These are phyloP conservation scores for Tiaroga cobitis DNA, from an alignment of 2,797 vertebrate genomes.

Conservation along the genomic window DNA sequence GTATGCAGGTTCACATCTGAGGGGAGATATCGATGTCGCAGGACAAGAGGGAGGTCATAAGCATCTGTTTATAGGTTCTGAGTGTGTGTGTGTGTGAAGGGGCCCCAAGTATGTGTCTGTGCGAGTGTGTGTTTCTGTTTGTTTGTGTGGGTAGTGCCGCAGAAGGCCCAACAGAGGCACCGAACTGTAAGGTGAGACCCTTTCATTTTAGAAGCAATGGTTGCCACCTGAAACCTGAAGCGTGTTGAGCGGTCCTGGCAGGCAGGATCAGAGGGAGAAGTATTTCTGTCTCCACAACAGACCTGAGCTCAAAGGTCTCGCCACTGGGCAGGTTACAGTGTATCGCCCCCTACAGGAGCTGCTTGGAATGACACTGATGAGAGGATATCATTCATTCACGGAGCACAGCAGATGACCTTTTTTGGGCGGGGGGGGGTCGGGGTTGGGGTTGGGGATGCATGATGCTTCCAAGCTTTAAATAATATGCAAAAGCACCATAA, in stretches of 20 bases:
- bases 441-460: no score
- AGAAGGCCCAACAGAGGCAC: slow-evolving; percentile 74
- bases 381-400: neutral
- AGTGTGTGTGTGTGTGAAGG: slow-evolving; percentile 47
- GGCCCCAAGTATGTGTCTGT: slow-evolving; percentile 28
- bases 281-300: slow-evolving; percentile 66
- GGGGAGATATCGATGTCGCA: slow-evolving; percentile 22
- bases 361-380: neutral
- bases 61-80: slow-evolving; percentile 51
- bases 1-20: slow-evolving; percentile 19
- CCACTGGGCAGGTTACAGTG: slow-evolving; percentile 8
- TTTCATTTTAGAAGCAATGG: slow-evolving; percentile 73
- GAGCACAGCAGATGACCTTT: neutral
- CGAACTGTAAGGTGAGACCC: slow-evolving; percentile 75
- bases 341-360: slow-evolving; percentile 9
- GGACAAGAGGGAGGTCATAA: slow-evolving; percentile 44
- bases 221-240: slow-evolving; percentile 74
- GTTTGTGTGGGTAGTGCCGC: slow-evolving; percentile 64
- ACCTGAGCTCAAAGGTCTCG: slow-evolving; percentile 26
- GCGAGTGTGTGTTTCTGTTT: slow-evolving; percentile 57
- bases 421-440: no score
- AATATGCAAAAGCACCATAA: neutral
- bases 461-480: neutral
- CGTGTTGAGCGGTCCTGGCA: slow-evolving; percentile 41
- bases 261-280: slow-evolving; percentile 67